Percentiles rank a stretch among this genome's conserved stretches.
These are phyloP conservation scores for Drosophila nikananu DNA, from an alignment of 1,140 invertebrate species.

Conservation along the genomic window DNA sequence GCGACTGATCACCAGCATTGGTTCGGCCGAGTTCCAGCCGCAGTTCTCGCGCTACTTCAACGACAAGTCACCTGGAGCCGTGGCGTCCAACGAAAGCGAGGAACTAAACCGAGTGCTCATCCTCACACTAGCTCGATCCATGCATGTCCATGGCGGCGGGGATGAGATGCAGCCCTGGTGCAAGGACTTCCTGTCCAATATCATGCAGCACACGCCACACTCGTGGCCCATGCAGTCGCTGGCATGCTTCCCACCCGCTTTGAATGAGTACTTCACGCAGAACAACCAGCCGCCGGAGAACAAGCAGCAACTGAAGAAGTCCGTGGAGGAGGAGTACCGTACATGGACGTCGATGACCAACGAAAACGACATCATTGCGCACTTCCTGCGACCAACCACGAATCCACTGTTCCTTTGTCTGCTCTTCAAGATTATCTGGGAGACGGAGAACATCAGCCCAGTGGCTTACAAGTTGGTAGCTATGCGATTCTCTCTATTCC, in stretches of 20 bases:
- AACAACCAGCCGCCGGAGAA: conserved; percentile 95
- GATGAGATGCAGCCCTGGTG: conserved; percentile 92
- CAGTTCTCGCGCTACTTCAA: conserved; percentile 94
- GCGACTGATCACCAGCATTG: conserved; percentile 95
- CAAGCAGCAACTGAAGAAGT: conserved; percentile 95
- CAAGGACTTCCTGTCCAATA: conserved; percentile 94
- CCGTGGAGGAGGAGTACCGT: conserved; percentile 96
- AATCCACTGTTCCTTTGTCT: conserved; percentile 95
- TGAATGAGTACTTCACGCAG: conserved; percentile 93
- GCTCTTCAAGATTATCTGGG: conserved; percentile 98
- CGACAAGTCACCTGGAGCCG: conserved; percentile 90
- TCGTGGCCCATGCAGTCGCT: conserved; percentile 97
- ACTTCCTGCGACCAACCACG: conserved; percentile 96
- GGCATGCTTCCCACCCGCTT: conserved; percentile 94
- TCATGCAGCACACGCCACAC: conserved; percentile 97
- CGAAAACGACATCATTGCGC: conserved; percentile 97
- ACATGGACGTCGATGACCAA: conserved; percentile 99
- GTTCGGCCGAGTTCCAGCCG: conserved; percentile 96
- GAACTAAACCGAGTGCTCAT: conserved; percentile 97
- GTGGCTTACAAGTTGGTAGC: conserved; percentile 95
- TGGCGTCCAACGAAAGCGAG: conserved; percentile 97
- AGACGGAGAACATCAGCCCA: conserved; percentile 96
- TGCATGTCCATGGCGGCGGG: conserved; percentile 94
- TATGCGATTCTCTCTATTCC: neutral
- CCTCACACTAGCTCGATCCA: conserved; percentile 95